Evolutionary conservation across 2,797 vertebrate genomes (phyloP), one percentile per base, ranked within the genome.

Genomic region (Anableps anableps): DNA sequence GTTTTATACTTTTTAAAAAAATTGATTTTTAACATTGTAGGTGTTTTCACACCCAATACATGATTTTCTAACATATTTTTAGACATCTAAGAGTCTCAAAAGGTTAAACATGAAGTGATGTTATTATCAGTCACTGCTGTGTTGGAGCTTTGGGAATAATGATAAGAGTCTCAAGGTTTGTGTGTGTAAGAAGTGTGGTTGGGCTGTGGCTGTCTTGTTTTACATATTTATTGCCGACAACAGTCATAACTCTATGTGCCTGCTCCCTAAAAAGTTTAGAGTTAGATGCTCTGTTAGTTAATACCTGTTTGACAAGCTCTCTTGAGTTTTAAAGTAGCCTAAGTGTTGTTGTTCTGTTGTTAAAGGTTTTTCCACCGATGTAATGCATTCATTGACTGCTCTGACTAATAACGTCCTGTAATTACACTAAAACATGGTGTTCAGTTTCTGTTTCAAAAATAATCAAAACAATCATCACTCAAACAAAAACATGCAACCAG

Each of bases 161-260:
- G 83, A 91, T 92, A 86, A 88, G 74, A 68, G 75, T 75, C 84
- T 77, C 5, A 60, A 45, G 58, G 81, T 80, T 66, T 72, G 29
- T 45, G 81, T 47, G 34, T 85, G 88, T 81, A 31, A 11, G 21
- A 1, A 34, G 77, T 76, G 70, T 84, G 86, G 78, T 74, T 36
- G 19, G 58, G 79, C 34, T 23, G 19, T 83, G 75, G 55, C 11
- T 53, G 23, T 79, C 70, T 10, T 74, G 38, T 86, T 48, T 58
- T 75, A 77, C 21, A 64, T 53, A 1, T 10, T 23, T 36, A 31
- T 21, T 66, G 68, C 68, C 47, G 68, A 71, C 47, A 71, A 71
- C 68, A 31, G 68, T 71, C 47, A 29, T 71, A 26, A 29, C 68
- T 38, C 34, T 17, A 16, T 71, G 7, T 5, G 11, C 38, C 66